Evolutionary conservation across 2,888 invertebrate species (phyloP).

Genomic region (Sialis lutaria): DNA sequence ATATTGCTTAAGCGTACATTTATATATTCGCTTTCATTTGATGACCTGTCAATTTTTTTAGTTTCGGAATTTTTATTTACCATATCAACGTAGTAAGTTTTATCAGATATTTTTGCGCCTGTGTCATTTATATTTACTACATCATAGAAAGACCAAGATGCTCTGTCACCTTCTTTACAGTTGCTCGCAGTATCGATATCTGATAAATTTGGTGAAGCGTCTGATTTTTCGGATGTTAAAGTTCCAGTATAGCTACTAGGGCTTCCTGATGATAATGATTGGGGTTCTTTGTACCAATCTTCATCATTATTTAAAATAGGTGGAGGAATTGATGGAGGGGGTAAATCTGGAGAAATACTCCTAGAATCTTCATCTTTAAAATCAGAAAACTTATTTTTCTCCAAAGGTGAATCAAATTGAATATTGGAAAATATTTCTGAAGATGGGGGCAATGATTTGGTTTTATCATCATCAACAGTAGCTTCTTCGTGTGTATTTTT

Average conservation of each 20-base stretch:
- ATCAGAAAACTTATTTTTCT: slow-evolving; percentile 24
- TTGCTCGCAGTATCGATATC: slow-evolving; percentile 17
- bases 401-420: slow-evolving; percentile 43
- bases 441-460: slow-evolving; percentile 12
- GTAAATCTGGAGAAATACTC: slow-evolving; percentile 20
- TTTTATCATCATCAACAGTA: slow-evolving; percentile 12
- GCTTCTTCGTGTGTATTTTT: slow-evolving; percentile 9
- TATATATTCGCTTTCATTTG: slow-evolving; percentile 9
- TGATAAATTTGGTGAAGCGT: slow-evolving; percentile 11
- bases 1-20: slow-evolving; percentile 6
- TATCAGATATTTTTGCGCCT: too few species aligned
- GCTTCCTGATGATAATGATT: slow-evolving; percentile 23
- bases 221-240: slow-evolving; percentile 10
- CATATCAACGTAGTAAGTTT: too few species aligned
- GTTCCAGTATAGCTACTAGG: slow-evolving; percentile 22
- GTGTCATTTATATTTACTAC: too few species aligned
- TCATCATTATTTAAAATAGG: slow-evolving; percentile 35
- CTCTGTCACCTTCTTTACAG: slow-evolving; percentile 15
- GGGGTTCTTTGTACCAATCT: slow-evolving; percentile 34
- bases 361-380: slow-evolving; percentile 10
- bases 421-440: slow-evolving; percentile 41
- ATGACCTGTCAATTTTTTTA: slow-evolving; percentile 12
- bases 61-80: too few species aligned
- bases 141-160: slow-evolving; percentile 31
- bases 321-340: slow-evolving; percentile 38